Percentiles rank a stretch among this genome's conserved stretches.
Conservation (phyloP, 1,140 invertebrate species). For the Drosophila murphyi region DNA sequence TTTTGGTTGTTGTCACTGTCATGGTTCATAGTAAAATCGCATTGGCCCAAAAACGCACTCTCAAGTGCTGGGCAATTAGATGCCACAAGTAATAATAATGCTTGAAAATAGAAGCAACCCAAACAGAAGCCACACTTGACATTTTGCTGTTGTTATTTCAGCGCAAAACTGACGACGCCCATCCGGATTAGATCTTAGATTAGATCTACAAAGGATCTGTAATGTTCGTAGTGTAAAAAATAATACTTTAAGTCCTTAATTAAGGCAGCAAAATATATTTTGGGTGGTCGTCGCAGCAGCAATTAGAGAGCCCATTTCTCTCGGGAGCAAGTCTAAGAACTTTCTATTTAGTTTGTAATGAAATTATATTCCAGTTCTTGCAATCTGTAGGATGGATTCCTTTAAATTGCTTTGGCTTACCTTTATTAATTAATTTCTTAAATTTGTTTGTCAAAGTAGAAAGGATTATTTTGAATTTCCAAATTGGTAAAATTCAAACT, state of each 20-base stretch:
- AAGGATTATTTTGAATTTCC: not conserved
- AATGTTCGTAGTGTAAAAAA: not conserved
- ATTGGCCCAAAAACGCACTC: not conserved
- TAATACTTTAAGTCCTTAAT: slow-evolving; percentile 15
- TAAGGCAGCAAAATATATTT: not conserved
- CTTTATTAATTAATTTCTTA: too few species aligned
- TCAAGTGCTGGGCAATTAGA: slow-evolving; percentile 66
- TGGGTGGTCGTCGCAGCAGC: slow-evolving; percentile 10
- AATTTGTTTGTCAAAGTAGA: too few species aligned
- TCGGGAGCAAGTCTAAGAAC: too few species aligned
- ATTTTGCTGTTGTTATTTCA: slow-evolving; percentile 11
- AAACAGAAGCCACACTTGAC: slow-evolving; percentile 23
- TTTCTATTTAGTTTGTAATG: too few species aligned
- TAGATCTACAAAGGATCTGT: not conserved
- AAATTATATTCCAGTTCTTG: too few species aligned
- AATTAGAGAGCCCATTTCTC: too few species aligned
- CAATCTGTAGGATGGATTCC: too few species aligned
- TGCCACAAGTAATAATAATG: slow-evolving; percentile 18
- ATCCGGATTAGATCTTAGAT: slow-evolving; percentile 28
- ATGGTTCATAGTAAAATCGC: slow-evolving; percentile 32
- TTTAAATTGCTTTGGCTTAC: too few species aligned
- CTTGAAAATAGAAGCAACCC: not conserved
- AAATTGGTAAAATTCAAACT: not conserved
- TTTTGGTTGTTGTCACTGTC: not conserved
- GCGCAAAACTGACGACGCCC: slow-evolving; percentile 49